Base-by-base conservation (phyloP, 2,888 invertebrate genomes). In the Xestia ashworthii region DNA sequence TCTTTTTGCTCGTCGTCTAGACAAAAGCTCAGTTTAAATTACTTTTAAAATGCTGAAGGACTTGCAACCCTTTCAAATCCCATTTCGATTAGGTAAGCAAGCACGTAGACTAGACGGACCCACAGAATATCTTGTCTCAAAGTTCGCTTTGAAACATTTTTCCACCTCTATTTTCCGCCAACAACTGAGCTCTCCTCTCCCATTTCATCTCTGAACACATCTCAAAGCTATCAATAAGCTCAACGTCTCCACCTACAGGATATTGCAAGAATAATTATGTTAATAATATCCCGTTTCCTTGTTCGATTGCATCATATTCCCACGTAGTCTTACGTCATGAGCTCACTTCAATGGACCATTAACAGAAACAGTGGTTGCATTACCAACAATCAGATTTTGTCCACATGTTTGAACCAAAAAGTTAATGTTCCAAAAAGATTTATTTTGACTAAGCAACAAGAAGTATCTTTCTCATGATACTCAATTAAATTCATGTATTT, bases 281-380 rank as follows among this genome's bases (percentile, higher is more conserved):
- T 90, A 89, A 89, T 91, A 90, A 90, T 91, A 90, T 91, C 90
- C 88, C 80, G 86, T 90, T 91, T 92, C 89, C 90, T 90, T 79
- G 82, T 92, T 71, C 82, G 88, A 91, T 92, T 92, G 89, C 84
- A 90, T 89, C 86, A 87, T 76, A 89, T 95, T 95, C 95, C 95
- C 95, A 95, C 95, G 94, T 90, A 91, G 79, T 89, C 89, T 92
- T 92, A 89, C 93, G 93, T 95, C 95, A 94, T 92, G 89, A 91
- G 91, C 91, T 91, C 87, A 88, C 82, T 89, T 89, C 89, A 91
- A 92, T 91, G 92, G 91, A 89, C 90, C 93, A 93, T 93, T 93
- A 92, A 90, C 84, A 90, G 89, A 91, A 92, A 91, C 88, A 91
- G 85, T 89, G 89, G 88, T 89, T 90, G 89, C 80, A 87, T 88